phyloP scores from a whole-genome alignment of 64 coral and sea anemone genomes.

The Dendrophyllia cribrosa region DNA sequence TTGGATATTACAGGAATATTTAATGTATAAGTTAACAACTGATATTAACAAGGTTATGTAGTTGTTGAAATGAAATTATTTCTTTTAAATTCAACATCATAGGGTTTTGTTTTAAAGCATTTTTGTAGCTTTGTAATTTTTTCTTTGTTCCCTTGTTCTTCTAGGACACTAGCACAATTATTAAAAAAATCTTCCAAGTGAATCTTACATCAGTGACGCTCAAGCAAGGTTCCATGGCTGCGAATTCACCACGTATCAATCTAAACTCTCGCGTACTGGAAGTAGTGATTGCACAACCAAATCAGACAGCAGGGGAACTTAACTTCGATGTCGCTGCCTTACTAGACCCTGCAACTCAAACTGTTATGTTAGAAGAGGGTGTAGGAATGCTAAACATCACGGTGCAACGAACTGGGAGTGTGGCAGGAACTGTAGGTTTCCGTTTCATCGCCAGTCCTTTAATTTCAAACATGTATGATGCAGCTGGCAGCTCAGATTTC shows the following conservation, averaged over 20 bases:
- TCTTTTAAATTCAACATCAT: too few relatives aligned
- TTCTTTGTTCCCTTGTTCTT: not conserved
- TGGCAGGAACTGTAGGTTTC: conserved; percentile 69
- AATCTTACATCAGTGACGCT: conserved; percentile 84
- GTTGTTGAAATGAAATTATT: too few relatives aligned
- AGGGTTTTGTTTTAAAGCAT: too few relatives aligned
- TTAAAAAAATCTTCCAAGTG: conserved; percentile 87
- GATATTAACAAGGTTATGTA: too few relatives aligned
- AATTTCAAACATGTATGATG: not conserved
- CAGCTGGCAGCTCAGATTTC: conserved; percentile 62
- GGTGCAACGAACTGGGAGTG: conserved; percentile 60
- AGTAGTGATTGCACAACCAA: conserved; percentile 82
- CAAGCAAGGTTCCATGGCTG: conserved; percentile 28
- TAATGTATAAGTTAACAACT: too few relatives aligned
- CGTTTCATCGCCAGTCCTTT: conserved; percentile 57
- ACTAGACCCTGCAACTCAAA: conserved; percentile 59
- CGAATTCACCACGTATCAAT: conserved; percentile 80
- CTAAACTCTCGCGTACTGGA: conserved; percentile 49
- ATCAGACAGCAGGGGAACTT: conserved; percentile 77
- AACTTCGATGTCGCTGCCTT: conserved; percentile 76
- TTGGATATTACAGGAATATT: too few relatives aligned
- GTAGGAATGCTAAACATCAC: conserved; percentile 44
- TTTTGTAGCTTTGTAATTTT: not conserved
- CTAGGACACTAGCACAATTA: conserved; percentile 61
- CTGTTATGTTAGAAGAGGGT: conserved; percentile 69